Evolutionary conservation across 2,888 invertebrate species (phyloP), one percentile per base, ranked within the genome.

Genomic region (Phengaris arion): DNA sequence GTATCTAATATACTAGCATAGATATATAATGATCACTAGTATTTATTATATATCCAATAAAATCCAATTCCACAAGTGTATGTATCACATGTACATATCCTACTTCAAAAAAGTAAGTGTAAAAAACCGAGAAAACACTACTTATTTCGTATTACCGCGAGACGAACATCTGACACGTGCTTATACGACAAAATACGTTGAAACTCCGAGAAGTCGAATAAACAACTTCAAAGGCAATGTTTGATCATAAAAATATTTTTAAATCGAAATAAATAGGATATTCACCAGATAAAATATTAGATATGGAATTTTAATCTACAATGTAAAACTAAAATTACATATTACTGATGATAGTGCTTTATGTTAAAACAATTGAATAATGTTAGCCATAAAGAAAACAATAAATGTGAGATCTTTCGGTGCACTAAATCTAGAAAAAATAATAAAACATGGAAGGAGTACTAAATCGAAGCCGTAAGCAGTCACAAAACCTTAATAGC

Each of bases 1-100:
- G 79, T 75, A 79, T 81, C 81, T 84, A 84, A n/a, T 59, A 72
- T 12, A 72, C 72, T 54, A 72, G 52, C 51, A 13, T 13, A 52
- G 72, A 72, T 35, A 35, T 54, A 35, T 5, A 10, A 68, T 68
- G 46, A 68, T 45, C 10, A 45, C 68, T 45, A 68, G 22, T 6
- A 22, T 8, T 72, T 74, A 55, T 77, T 74, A 76, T 73, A 74
- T 74, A 76, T 74, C 74, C 12, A 72, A 15, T 59, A 70, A 13
- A 70, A 51, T 48, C 64, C 52, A 72, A 54, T 72, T 72, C 72
- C 72, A 72, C 72, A 35, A 72, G 72, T 72, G 68, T 68, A 35
- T 45, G 52, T 70, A 70, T 70, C 72, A 72, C 72, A 72, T 45
- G 54, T 54, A 54, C 52, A 59, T 64, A 72, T 54, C 52, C 52